A percentile compares a stretch with the other conserved stretches of the same genome.
These are phyloP conservation scores for Dynastes maya DNA, from an alignment of 2,888 invertebrate species.

Conservation along the genomic window DNA sequence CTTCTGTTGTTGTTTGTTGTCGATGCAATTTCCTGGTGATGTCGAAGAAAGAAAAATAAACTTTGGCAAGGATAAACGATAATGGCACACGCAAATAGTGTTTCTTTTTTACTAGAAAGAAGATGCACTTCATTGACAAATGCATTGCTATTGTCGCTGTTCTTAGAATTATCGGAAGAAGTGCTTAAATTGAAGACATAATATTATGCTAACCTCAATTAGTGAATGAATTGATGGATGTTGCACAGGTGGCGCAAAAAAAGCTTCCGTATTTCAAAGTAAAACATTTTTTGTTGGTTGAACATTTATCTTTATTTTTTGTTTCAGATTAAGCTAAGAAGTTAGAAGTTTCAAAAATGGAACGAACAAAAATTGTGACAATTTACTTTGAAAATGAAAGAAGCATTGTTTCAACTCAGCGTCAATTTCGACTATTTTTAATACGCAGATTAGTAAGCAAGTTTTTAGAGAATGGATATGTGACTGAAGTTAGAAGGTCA, in stretches of 20 bases:
- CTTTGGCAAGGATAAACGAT: background rate
- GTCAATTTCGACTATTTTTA: too few species aligned
- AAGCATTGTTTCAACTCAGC: too few species aligned
- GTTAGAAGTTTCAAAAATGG: too few species aligned
- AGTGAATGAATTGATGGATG: background rate
- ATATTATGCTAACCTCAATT: background rate
- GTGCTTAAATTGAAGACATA: background rate
- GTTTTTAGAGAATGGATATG: too few species aligned
- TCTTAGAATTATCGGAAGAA: background rate
- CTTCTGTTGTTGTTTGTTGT: background rate
- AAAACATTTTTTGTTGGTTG: too few species aligned
- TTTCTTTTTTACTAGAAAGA: background rate
- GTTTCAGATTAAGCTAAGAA: too few species aligned
- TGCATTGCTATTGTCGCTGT: background rate
- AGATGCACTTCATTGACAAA: background rate
- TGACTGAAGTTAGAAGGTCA: too few species aligned
- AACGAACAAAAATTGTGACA: too few species aligned
- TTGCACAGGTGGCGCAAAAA: background rate
- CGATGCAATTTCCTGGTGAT: slow-evolving; percentile 1
- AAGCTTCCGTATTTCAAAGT: too few species aligned
- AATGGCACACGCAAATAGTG: background rate
- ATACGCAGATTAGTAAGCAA: too few species aligned
- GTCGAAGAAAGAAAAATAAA: slow-evolving; percentile 8
- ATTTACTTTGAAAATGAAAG: too few species aligned
- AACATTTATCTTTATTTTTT: too few species aligned